Conservation (phyloP, 2,888 invertebrate genomes). For the Ophion ellenae region DNA sequence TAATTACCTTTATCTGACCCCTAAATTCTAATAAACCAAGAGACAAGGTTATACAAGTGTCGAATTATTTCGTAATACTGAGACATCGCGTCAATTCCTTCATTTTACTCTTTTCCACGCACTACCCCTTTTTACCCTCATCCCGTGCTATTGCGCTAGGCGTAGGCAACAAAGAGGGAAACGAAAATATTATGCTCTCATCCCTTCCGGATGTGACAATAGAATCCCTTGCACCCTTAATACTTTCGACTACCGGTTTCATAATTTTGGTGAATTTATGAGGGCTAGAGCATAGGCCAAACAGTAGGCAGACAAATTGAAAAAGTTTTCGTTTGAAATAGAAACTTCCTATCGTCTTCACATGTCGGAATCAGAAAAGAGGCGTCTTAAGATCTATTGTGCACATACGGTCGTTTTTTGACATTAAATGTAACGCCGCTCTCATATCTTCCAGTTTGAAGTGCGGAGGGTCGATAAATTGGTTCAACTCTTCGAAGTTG, state of each 20-base stretch:
- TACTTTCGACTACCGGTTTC: not conserved
- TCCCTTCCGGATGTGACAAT: too few species aligned
- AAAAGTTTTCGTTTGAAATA: not conserved
- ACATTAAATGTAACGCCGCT: not conserved
- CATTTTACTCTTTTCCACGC: too few species aligned
- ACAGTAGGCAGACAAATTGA: not conserved
- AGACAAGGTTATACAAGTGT: too few species aligned
- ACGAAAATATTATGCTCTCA: too few species aligned
- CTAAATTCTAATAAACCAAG: too few species aligned
- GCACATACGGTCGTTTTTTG: not conserved
- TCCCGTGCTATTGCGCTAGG: too few species aligned
- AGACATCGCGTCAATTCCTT: too few species aligned
- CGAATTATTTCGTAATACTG: too few species aligned
- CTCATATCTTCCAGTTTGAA: not conserved
- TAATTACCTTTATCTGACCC: too few species aligned
- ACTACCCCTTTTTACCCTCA: too few species aligned
- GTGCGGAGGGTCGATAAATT: not conserved
- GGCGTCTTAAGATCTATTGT: not conserved
- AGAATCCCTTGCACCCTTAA: not conserved
- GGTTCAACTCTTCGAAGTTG: not conserved
- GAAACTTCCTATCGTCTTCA: not conserved
- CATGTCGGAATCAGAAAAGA: not conserved
- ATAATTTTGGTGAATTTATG: slow-evolving; percentile 3
- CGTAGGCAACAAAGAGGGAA: too few species aligned
- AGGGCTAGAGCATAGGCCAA: not conserved